Percentiles rank a stretch among this genome's conserved stretches.
Conservation (phyloP, 2,797 vertebrate species). For the Sebastes taczanowskii region DNA sequence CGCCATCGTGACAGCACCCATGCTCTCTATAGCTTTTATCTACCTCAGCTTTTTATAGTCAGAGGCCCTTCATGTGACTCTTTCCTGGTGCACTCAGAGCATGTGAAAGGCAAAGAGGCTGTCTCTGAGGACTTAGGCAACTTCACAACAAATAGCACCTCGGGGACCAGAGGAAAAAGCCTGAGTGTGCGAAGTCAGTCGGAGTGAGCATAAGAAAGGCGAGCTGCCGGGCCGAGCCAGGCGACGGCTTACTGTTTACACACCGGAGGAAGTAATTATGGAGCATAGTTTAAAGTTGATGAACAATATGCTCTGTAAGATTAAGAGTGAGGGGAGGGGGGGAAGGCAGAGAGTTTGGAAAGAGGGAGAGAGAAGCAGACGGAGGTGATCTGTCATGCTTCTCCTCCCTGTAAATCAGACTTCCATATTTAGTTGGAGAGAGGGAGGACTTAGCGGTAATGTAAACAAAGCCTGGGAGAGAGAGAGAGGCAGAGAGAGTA, state of each 20-base stretch:
- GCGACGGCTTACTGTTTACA: conserved; percentile 53
- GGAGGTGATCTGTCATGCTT: conserved; percentile 66
- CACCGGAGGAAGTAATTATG: conserved; percentile 72
- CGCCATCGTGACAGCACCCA: conserved; percentile 79
- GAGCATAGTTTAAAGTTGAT: conserved; percentile 56
- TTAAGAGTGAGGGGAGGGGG: conserved; percentile 37
- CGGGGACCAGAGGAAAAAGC: conserved; percentile 25
- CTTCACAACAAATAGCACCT: conserved; percentile 56
- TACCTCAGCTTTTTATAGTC: conserved; percentile 80
- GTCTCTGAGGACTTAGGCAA: conserved; percentile 55
- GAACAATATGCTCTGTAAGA: conserved; percentile 49
- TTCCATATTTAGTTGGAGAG: conserved; percentile 84
- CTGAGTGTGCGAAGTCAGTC: conserved; percentile 48
- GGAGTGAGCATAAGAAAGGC: conserved; percentile 13
- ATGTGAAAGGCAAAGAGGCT: conserved; percentile 75
- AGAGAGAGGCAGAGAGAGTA: conserved; percentile 45
- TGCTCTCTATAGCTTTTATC: conserved; percentile 77
- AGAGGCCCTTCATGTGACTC: conserved; percentile 80
- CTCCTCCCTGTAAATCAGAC: conserved; percentile 79
- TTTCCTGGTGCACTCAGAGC: conserved; percentile 68
- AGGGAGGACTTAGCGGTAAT: conserved; percentile 81
- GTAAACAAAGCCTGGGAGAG: conserved; percentile 81
- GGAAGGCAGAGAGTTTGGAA: conserved; percentile 35
- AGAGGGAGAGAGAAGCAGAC: conserved; percentile 39
- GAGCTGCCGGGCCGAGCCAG: conserved; percentile 26